A percentile compares a stretch with the other conserved stretches of the same genome.
Conservation (phyloP, 1,140 invertebrate species). For the Physella acuta region DNA sequence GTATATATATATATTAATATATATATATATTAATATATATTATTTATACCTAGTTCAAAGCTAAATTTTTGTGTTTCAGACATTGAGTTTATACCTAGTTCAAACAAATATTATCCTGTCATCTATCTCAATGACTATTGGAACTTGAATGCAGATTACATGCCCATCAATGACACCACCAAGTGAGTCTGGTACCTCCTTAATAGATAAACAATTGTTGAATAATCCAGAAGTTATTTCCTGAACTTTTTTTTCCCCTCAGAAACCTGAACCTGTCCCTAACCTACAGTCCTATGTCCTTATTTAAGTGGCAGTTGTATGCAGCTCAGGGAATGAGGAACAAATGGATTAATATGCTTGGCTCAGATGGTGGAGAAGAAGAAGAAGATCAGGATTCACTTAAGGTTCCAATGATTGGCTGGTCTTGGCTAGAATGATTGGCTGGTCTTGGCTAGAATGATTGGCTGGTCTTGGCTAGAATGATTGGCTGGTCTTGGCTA, state of each 20-base stretch:
- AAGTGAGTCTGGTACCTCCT: conserved; percentile 66
- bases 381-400: conserved; percentile 95
- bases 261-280: conserved; percentile 67
- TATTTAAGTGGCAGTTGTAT: conserved; percentile 98
- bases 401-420: too few relatives aligned
- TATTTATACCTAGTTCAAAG: too few relatives aligned
- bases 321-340: conserved; percentile 83
- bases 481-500: too few relatives aligned
- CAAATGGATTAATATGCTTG: conserved; percentile 63
- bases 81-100: conserved; percentile 83
- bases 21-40: too few relatives aligned
- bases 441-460: too few relatives aligned
- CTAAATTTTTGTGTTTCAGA: conserved; percentile 61
- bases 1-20: too few relatives aligned
- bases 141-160: conserved; percentile 96
- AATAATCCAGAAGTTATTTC: too few relatives aligned
- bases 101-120: conserved; percentile 87
- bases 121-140: conserved; percentile 98
- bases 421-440: too few relatives aligned
- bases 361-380: conserved; percentile 68
- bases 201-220: too few relatives aligned
- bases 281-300: conserved; percentile 89
- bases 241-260: conserved; percentile 32
- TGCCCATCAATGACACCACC: conserved; percentile 85
- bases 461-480: too few relatives aligned